Evolutionary conservation across 2,888 invertebrate genomes (phyloP).

Genomic region (Chymomyza fuscimana): DNA sequence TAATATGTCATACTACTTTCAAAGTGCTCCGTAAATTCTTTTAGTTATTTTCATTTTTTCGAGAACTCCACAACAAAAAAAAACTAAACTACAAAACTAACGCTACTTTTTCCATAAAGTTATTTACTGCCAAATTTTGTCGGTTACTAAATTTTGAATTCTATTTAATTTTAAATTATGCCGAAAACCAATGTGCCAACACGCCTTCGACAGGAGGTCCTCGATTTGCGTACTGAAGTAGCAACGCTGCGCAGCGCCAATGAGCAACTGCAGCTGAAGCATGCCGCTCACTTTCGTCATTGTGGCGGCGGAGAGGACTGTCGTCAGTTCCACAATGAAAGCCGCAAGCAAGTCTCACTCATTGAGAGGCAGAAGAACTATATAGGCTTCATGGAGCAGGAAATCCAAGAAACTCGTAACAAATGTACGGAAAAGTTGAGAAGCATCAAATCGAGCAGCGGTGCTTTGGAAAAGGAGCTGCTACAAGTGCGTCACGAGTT

Average conservation of each 20-base stretch:
- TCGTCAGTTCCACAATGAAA: background rate
- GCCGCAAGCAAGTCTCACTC: background rate
- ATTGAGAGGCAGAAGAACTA: constrained; percentile 3
- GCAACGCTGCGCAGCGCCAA: constrained; percentile 16
- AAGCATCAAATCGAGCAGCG: constrained; percentile 45
- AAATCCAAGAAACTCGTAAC: constrained; percentile 38
- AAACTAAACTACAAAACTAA: too few relatives aligned
- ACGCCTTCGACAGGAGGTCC: constrained; percentile 39
- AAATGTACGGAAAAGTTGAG: constrained; percentile 48
- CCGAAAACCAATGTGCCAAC: background rate
- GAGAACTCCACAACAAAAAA: background rate
- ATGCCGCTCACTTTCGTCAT: constrained; percentile 12
- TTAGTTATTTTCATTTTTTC: background rate
- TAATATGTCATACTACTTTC: too few relatives aligned
- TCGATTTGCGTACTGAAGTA: constrained; percentile 39
- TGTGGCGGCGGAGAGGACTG: constrained; percentile 22
- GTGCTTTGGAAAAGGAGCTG: constrained; percentile 43
- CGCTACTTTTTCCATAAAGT: background rate
- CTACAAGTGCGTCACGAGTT: constrained; percentile 44
- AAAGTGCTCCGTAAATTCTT: too few relatives aligned
- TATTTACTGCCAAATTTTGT: background rate
- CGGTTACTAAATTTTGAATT: background rate
- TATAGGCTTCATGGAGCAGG: constrained; percentile 45
- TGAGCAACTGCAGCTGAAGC: constrained; percentile 26
- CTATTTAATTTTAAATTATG: constrained; percentile 6